Percentiles rank a stretch among this genome's conserved stretches.
Evolutionary conservation across 2,888 invertebrate genomes (phyloP).

Genomic region (Orthosia gothica): DNA sequence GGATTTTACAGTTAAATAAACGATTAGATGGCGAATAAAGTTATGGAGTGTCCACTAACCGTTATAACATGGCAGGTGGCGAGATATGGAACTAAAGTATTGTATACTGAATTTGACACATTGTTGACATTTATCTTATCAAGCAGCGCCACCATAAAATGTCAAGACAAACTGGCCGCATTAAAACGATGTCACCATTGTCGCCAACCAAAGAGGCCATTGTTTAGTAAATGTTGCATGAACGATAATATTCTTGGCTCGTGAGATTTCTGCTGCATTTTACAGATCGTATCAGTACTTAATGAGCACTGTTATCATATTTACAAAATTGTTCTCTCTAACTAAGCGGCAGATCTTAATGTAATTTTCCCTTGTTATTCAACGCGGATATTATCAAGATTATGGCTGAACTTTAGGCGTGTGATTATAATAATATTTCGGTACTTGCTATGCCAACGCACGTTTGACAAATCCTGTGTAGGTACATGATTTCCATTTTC

Average conservation of each 20-base stretch:
- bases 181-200: conserved; percentile 55
- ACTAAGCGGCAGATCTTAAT: conserved; percentile 32
- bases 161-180: conserved; percentile 18
- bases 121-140: background rate
- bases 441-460: conserved; percentile 49
- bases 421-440: conserved; percentile 35
- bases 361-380: conserved; percentile 46
- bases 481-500: conserved; percentile 55
- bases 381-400: conserved; percentile 29
- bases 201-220: conserved; percentile 41
- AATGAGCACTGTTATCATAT: conserved; percentile 45
- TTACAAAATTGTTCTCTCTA: conserved; percentile 38
- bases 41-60: conserved; percentile 16
- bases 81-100: background rate
- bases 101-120: conserved; percentile 16
- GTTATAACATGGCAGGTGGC: background rate
- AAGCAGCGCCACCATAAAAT: conserved; percentile 3
- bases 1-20: conserved; percentile 71
- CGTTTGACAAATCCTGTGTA: conserved; percentile 50
- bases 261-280: conserved; percentile 52
- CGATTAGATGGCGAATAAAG: conserved; percentile 68
- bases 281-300: conserved; percentile 49
- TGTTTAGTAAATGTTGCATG: conserved; percentile 63
- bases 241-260: conserved; percentile 50
- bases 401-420: conserved; percentile 31